Conservation (phyloP, 1,140 invertebrate genomes). For the Drosophila ironensis region DNA sequence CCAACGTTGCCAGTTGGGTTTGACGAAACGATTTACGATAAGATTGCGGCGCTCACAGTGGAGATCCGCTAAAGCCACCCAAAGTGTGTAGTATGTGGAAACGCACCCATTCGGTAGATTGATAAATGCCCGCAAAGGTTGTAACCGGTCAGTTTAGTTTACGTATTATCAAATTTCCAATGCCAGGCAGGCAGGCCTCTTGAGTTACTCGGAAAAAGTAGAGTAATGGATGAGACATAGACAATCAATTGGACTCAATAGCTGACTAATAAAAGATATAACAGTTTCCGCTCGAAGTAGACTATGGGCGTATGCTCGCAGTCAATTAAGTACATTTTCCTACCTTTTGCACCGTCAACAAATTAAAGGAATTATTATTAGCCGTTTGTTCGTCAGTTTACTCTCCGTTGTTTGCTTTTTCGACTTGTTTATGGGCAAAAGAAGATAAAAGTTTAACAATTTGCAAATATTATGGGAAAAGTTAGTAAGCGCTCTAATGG, state of each 20-base stretch:
- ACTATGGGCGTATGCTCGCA: not conserved
- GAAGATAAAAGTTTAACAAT: not conserved
- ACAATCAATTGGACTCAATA: constrained; percentile 2
- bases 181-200: constrained; percentile 4
- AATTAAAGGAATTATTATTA: not conserved
- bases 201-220: constrained; percentile 26
- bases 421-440: not conserved
- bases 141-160: not conserved
- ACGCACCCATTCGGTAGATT: not conserved
- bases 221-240: constrained; percentile 37
- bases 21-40: constrained; percentile 50
- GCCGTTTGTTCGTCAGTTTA: not conserved
- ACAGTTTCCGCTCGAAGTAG: not conserved
- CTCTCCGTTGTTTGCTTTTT: not conserved
- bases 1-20: constrained; percentile 15
- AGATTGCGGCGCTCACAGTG: constrained; percentile 37
- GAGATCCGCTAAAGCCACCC: constrained; percentile 9
- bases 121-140: constrained; percentile 1
- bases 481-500: too few species aligned
- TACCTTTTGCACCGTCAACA: not conserved
- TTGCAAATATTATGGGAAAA: too few species aligned
- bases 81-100: too few species aligned
- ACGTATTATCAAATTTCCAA: constrained; percentile 10
- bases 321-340: not conserved
- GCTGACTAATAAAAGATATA: constrained; percentile 34